phyloP scores from a whole-genome alignment of 1,140 invertebrate genomes.

The Eciton burchellii region DNA sequence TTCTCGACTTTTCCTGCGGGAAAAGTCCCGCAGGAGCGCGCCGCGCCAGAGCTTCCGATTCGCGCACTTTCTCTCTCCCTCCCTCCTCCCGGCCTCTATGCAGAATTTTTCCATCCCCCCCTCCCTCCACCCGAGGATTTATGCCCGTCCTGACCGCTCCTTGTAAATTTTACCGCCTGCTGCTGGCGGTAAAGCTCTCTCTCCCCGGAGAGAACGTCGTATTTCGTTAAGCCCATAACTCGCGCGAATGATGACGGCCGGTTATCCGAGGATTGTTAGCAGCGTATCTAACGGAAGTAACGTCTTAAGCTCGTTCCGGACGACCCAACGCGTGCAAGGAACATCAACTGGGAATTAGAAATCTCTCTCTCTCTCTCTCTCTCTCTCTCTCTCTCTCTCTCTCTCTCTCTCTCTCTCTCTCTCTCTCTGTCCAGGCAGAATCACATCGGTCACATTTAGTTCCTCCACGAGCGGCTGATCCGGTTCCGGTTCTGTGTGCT shows the following conservation, averaged over 20 bases:
- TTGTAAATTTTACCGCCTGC: slow-evolving; percentile 73
- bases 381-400: no score
- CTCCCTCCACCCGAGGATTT: slow-evolving; percentile 65
- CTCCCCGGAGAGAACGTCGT: slow-evolving; percentile 57
- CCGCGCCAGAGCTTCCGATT: slow-evolving; percentile 45
- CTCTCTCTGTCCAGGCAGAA: no score
- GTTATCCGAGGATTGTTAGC: slow-evolving; percentile 55
- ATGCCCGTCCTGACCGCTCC: slow-evolving; percentile 67
- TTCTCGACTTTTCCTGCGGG: background rate
- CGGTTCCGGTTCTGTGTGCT: no score
- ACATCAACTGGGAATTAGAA: slow-evolving; percentile 2
- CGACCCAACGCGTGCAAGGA: background rate
- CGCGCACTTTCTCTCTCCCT: background rate
- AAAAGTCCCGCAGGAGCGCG: slow-evolving; percentile 23
- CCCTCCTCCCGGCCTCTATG: slow-evolving; percentile 40
- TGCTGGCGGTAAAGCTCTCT: slow-evolving; percentile 61
- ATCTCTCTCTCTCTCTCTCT: no score
- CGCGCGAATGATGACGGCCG: slow-evolving; percentile 59
- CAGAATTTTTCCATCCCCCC: slow-evolving; percentile 52
- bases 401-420: no score
- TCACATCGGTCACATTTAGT: no score
- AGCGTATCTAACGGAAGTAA: slow-evolving; percentile 30
- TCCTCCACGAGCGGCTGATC: no score
- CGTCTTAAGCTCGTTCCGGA: slow-evolving; percentile 21
- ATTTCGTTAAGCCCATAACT: slow-evolving; percentile 59